Percentiles rank a stretch among this genome's conserved stretches.
phyloP scores from a whole-genome alignment of 2,113 vertebrate species.

The Parotia lawesii region DNA sequence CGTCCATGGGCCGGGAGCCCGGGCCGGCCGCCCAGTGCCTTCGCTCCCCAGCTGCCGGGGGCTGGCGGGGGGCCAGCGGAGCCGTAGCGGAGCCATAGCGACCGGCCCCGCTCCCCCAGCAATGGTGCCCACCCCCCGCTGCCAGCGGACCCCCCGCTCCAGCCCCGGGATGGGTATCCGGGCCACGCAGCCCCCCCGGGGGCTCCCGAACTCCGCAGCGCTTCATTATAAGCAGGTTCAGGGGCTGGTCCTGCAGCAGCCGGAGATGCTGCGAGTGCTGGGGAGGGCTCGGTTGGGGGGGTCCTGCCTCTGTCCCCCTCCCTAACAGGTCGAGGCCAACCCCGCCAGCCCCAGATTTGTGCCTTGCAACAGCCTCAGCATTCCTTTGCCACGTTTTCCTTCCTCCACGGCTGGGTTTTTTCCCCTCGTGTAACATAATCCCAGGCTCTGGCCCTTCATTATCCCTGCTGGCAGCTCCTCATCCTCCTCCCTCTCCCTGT shows the following conservation, averaged over 20 bases:
- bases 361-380: rapidly evolving
- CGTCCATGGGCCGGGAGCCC: slow-evolving; percentile 3
- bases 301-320: background rate
- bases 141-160: background rate
- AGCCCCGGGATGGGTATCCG: rapidly evolving
- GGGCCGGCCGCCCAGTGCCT: slow-evolving; percentile 6
- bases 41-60: slow-evolving; percentile 25
- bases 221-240: background rate
- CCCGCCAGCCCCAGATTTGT: background rate
- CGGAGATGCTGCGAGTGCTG: rapidly evolving
- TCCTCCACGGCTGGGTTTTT: background rate
- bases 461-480: background rate
- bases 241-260: background rate
- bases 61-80: background rate
- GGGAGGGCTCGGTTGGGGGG: rapidly evolving
- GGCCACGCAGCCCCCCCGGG: background rate
- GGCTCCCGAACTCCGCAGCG: rapidly evolving
- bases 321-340: background rate
- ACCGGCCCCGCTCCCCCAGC: background rate
- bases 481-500: background rate
- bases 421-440: background rate
- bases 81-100: background rate
- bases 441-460: background rate
- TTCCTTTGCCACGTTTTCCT: background rate
- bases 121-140: background rate